Percentiles rank a stretch among this genome's conserved stretches.
phyloP scores from a whole-genome alignment of 2,113 vertebrate species.

The Myocastor coypus region DNA sequence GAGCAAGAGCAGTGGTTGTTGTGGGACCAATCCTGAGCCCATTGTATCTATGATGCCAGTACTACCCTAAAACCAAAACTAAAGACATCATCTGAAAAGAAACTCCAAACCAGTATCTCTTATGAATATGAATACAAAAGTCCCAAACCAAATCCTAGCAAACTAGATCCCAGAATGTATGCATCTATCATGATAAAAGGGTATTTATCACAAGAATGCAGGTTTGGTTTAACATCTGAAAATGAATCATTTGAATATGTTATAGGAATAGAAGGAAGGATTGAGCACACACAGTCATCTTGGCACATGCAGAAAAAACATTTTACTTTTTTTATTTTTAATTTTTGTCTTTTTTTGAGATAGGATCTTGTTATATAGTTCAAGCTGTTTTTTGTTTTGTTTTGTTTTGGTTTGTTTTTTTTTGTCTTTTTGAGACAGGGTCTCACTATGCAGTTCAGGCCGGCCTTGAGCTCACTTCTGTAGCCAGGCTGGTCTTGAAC shows the following conservation, averaged over 20 bases:
- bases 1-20: not conserved
- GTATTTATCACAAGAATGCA: not conserved
- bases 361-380: too few species aligned
- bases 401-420: too few species aligned
- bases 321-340: too few species aligned
- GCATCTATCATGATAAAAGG: not conserved
- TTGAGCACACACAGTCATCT: not conserved
- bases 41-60: not conserved
- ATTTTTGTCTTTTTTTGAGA: too few species aligned
- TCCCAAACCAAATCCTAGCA: not conserved
- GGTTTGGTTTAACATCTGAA: not conserved
- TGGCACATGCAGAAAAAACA: not conserved
- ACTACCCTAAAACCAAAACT: not conserved
- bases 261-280: not conserved
- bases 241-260: not conserved
- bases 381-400: too few species aligned
- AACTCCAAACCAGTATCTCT: not conserved
- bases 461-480: too few species aligned
- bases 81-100: not conserved
- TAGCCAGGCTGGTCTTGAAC: too few species aligned
- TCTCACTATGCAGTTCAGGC: too few species aligned
- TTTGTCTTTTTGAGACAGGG: too few species aligned
- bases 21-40: not conserved
- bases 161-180: not conserved
- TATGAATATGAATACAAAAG: not conserved